These are phyloP conservation scores for Platerodrilus igneus DNA, from an alignment of 2,888 invertebrate species.

Conservation along the genomic window DNA sequence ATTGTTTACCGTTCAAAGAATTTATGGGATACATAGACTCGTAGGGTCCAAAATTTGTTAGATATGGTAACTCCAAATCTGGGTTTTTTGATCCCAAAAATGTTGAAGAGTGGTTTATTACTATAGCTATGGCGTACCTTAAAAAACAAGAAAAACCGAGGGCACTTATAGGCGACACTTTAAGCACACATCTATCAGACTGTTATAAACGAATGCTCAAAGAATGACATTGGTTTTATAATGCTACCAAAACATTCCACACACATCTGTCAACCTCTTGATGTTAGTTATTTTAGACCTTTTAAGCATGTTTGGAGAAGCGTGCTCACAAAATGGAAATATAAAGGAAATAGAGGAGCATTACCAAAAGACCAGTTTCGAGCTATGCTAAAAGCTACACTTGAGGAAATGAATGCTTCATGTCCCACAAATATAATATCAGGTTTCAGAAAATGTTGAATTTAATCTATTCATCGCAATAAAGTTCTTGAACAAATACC, in stretches of 20 bases:
- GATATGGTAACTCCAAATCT: conserved; percentile 5
- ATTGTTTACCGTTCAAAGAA: neutral
- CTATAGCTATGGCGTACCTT: conserved; percentile 27
- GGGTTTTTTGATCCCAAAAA: conserved; percentile 5
- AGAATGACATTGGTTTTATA: conserved; percentile 39
- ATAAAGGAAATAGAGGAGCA: conserved; percentile 21
- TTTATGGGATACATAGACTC: conserved; percentile 8
- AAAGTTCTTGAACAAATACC: conserved; percentile 10
- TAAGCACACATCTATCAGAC: conserved; percentile 26
- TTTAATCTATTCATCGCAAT: conserved; percentile 21
- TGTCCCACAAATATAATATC: conserved; percentile 20
- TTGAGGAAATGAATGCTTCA: conserved; percentile 11
- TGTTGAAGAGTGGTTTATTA: conserved; percentile 6
- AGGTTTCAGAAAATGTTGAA: conserved; percentile 26
- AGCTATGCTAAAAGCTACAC: conserved; percentile 22
- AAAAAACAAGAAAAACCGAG: conserved; percentile 29
- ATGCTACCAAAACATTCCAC: conserved; percentile 35
- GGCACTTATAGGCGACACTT: conserved; percentile 38
- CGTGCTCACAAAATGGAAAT: conserved; percentile 11
- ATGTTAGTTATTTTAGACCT: conserved; percentile 34
- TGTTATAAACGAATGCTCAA: conserved; percentile 28
- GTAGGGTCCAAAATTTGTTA: neutral
- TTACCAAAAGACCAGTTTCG: conserved; percentile 29
- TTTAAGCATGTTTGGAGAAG: conserved; percentile 32
- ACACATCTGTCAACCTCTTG: conserved; percentile 34